Percentiles rank a stretch among this genome's conserved stretches.
Evolutionary conservation across 2,888 invertebrate species (phyloP).

Genomic region (Frankliniella intonsa): DNA sequence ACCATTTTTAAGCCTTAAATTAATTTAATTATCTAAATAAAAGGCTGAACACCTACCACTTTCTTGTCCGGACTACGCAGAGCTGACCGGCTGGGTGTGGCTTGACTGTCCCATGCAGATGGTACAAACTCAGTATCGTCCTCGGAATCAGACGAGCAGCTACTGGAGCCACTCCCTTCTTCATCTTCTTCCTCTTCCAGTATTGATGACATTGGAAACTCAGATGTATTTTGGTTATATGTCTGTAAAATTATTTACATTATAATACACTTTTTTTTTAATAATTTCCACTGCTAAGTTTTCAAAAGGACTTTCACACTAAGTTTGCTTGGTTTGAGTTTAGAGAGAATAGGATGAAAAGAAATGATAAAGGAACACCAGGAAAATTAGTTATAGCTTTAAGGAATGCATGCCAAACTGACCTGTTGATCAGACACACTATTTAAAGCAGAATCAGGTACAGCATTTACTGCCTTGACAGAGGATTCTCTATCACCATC

Average conservation of each 20-base stretch:
- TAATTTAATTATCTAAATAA: neutral
- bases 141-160: slow-evolving; percentile 36
- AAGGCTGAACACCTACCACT: slow-evolving; percentile 43
- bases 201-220: slow-evolving; percentile 15
- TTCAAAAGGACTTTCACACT: too few species aligned
- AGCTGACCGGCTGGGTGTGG: slow-evolving; percentile 70
- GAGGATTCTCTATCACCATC: slow-evolving; percentile 16
- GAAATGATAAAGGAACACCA: too few species aligned
- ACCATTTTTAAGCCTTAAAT: neutral
- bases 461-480: neutral
- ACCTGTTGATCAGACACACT: neutral
- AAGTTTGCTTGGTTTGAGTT: too few species aligned
- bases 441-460: neutral
- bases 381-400: too few species aligned
- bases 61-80: slow-evolving; percentile 59
- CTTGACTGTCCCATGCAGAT: slow-evolving; percentile 74
- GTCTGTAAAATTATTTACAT: neutral
- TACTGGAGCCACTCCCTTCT: slow-evolving; percentile 36
- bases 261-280: neutral
- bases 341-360: too few species aligned
- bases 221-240: neutral
- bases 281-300: too few species aligned
- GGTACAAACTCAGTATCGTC: slow-evolving; percentile 61
- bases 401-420: neutral
- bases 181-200: slow-evolving; percentile 49